These are phyloP conservation scores for Drosophila affinis DNA, from an alignment of 2,888 invertebrate species.

Conservation along the genomic window DNA sequence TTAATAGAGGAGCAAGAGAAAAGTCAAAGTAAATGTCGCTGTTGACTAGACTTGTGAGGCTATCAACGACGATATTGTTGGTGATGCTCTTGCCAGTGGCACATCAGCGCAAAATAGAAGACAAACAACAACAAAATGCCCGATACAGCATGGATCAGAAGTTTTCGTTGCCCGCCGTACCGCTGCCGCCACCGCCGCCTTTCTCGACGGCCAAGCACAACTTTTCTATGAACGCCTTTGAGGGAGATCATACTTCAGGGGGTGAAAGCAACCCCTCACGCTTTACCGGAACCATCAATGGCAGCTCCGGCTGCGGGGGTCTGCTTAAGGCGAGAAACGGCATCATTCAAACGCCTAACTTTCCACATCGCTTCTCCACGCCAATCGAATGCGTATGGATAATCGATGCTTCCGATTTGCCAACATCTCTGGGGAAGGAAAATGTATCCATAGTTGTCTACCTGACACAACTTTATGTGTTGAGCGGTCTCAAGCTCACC, in stretches of 20 bases:
- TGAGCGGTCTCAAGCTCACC: conserved; percentile 90
- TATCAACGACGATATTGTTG: conserved; percentile 66
- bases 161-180: conserved; percentile 76
- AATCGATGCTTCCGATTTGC: conserved; percentile 89
- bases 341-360: conserved; percentile 92
- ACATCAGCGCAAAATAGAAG: conserved; percentile 34
- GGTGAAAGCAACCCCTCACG: conserved; percentile 9
- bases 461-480: conserved; percentile 93
- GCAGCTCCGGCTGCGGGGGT: conserved; percentile 86
- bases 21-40: conserved; percentile 74
- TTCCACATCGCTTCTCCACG: conserved; percentile 91
- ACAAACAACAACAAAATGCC: conserved; percentile 34
- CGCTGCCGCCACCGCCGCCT: conserved; percentile 79
- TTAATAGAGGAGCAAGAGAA: conserved; percentile 20
- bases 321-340: conserved; percentile 88
- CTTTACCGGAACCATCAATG: conserved; percentile 16
- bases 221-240: conserved; percentile 71
- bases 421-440: conserved; percentile 77
- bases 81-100: conserved; percentile 43
- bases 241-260: conserved; percentile 25
- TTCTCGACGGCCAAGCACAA: conserved; percentile 68
- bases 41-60: conserved; percentile 52
- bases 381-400: conserved; percentile 95
- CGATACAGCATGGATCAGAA: conserved; percentile 63
- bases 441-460: conserved; percentile 92